A percentile compares a stretch with the other conserved stretches of the same genome.
Evolutionary conservation across 2,888 invertebrate species (phyloP).

Genomic region (Raillietiella orientalis): DNA sequence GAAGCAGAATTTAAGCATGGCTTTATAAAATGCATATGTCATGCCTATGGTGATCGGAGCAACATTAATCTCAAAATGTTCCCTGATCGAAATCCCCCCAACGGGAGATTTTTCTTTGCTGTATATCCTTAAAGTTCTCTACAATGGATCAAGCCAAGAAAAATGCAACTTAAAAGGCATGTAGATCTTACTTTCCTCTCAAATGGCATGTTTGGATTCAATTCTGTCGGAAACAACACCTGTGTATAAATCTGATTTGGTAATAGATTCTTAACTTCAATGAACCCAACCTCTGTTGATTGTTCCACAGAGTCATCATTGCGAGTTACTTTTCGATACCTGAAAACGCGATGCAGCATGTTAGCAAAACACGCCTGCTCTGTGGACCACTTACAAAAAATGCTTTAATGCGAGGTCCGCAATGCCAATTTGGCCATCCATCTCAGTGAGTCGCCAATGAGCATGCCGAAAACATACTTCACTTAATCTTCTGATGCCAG

Average conservation of each 20-base stretch:
- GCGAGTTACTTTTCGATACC: slow-evolving; percentile 78
- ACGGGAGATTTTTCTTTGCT: slow-evolving; percentile 87
- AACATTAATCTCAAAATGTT: slow-evolving; percentile 94
- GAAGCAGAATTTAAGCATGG: slow-evolving; percentile 90
- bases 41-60: slow-evolving; percentile 56
- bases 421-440: slow-evolving; percentile 88
- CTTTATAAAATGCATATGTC: slow-evolving; percentile 85
- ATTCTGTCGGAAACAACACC: slow-evolving; percentile 40
- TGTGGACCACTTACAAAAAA: slow-evolving; percentile 29
- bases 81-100: slow-evolving; percentile 95
- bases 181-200: slow-evolving; percentile 32
- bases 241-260: slow-evolving; percentile 82
- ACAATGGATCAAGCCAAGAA: slow-evolving; percentile 8
- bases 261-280: slow-evolving; percentile 72
- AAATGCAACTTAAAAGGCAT: neutral
- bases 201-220: slow-evolving; percentile 56
- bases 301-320: slow-evolving; percentile 94
- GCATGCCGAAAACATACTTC: slow-evolving; percentile 97
- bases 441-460: slow-evolving; percentile 87
- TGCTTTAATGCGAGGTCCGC: slow-evolving; percentile 82
- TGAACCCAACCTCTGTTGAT: slow-evolving; percentile 74
- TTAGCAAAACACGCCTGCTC: neutral
- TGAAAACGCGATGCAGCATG: slow-evolving; percentile 10
- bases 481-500: slow-evolving; percentile 39
- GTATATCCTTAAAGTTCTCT: slow-evolving; percentile 62